Conservation (phyloP, 2,888 invertebrate species). For the Dicranocentrus wangi region DNA sequence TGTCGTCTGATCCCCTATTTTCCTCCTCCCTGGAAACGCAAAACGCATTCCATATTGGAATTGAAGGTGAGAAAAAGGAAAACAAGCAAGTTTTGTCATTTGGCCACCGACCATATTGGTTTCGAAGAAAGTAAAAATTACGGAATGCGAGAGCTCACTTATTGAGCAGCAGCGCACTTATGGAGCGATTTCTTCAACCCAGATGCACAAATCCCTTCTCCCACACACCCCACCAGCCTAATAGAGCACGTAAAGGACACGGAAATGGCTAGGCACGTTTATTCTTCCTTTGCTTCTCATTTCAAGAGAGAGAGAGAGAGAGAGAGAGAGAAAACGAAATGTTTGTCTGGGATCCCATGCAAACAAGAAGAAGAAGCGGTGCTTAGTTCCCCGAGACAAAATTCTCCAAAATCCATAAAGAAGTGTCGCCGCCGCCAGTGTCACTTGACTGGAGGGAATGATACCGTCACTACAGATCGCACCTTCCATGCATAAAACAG, state of each 20-base stretch:
- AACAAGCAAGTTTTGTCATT: constrained; percentile 18
- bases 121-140: constrained; percentile 42
- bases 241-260: constrained; percentile 58
- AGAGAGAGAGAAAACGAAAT: too few relatives aligned
- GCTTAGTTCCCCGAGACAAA: constrained; percentile 19
- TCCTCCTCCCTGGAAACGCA: constrained; percentile 21
- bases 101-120: constrained; percentile 20
- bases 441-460: constrained; percentile 50
- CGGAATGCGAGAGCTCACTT: not conserved
- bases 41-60: constrained; percentile 47
- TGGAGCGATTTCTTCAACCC: constrained; percentile 29
- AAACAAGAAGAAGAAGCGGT: too few relatives aligned
- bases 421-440: constrained; percentile 57
- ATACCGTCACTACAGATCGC: constrained; percentile 52
- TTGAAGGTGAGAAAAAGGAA: constrained; percentile 43
- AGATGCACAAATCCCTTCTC: constrained; percentile 40
- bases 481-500: constrained; percentile 62
- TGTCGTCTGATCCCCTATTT: too few relatives aligned
- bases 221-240: constrained; percentile 38
- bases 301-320: constrained; percentile 16
- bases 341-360: constrained; percentile 9
- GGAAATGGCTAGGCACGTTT: constrained; percentile 61
- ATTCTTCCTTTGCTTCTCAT: constrained; percentile 53
- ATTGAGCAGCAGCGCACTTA: constrained; percentile 23
- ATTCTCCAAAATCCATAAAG: constrained; percentile 57